Percentiles rank a stretch among this genome's conserved stretches.
These are phyloP conservation scores for Aphelenchoides avenae DNA, from an alignment of 1,140 invertebrate genomes.

Conservation along the genomic window DNA sequence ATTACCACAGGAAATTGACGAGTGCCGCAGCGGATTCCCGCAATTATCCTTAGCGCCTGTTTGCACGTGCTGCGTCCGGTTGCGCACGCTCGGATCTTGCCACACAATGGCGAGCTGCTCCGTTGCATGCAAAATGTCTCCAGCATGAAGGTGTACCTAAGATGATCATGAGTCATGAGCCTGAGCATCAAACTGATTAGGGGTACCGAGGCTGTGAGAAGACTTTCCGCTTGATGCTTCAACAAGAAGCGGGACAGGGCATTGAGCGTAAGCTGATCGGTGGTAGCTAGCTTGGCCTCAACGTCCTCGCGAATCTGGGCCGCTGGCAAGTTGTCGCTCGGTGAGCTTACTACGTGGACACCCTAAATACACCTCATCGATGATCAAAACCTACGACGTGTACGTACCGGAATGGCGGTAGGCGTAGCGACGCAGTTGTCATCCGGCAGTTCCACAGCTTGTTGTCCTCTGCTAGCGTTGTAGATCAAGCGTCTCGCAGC, in stretches of 20 bases:
- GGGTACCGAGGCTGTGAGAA: too few species aligned
- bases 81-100: too few species aligned
- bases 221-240: conserved; percentile 10
- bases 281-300: conserved; percentile 5
- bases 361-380: not conserved
- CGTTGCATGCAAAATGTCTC: too few species aligned
- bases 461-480: conserved; percentile 1
- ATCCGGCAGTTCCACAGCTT: conserved; percentile 37
- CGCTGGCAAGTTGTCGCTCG: not conserved
- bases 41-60: too few species aligned
- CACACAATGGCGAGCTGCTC: too few species aligned
- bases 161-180: too few species aligned
- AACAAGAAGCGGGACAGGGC: conserved; percentile 28
- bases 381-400: not conserved
- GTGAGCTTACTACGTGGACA: too few species aligned
- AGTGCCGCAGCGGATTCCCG: too few species aligned
- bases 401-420: conserved; percentile 28
- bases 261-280: conserved; percentile 18
- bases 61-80: too few species aligned
- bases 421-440: conserved; percentile 31
- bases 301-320: conserved; percentile 15
- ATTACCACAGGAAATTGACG: too few species aligned
- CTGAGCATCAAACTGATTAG: too few species aligned
- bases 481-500: conserved; percentile 3
- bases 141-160: too few species aligned